These are phyloP conservation scores for Caenorhabditis auriculariae DNA, from an alignment of 2,888 invertebrate genomes.

Conservation along the genomic window DNA sequence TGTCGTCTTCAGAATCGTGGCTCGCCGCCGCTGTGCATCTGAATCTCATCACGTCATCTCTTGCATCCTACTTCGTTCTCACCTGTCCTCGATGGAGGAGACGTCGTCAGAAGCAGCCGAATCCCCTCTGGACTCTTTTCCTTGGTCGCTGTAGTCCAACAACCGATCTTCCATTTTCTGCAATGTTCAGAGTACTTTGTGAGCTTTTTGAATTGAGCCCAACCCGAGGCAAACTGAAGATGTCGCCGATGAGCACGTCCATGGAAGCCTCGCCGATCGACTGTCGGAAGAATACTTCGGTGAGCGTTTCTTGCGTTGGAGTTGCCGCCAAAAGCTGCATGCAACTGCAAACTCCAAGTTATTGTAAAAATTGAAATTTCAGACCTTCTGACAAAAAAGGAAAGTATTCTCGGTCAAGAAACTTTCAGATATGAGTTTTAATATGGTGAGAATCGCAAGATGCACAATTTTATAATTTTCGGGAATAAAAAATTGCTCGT, in stretches of 20 bases:
- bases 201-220: background rate
- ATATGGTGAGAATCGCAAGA: background rate
- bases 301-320: constrained; percentile 16
- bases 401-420: background rate
- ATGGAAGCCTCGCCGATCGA: constrained; percentile 44
- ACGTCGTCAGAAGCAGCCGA: constrained; percentile 13
- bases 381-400: too few relatives aligned
- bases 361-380: too few relatives aligned
- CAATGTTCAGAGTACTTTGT: background rate
- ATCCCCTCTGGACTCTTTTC: background rate
- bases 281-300: constrained; percentile 41
- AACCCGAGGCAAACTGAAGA: constrained; percentile 29
- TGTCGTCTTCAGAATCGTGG: background rate
- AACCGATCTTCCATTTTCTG: background rate
- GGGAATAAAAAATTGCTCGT: too few relatives aligned
- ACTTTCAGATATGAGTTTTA: background rate
- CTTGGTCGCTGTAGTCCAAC: background rate
- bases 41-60: background rate
- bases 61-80: background rate
- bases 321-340: constrained; percentile 11
- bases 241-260: constrained; percentile 34
- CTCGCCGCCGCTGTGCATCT: too few relatives aligned
- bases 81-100: constrained; percentile 18
- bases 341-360: constrained; percentile 12
- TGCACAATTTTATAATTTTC: background rate